These are phyloP conservation scores for Sialis fuliginosa DNA, from an alignment of 2,888 invertebrate genomes.

Conservation along the genomic window DNA sequence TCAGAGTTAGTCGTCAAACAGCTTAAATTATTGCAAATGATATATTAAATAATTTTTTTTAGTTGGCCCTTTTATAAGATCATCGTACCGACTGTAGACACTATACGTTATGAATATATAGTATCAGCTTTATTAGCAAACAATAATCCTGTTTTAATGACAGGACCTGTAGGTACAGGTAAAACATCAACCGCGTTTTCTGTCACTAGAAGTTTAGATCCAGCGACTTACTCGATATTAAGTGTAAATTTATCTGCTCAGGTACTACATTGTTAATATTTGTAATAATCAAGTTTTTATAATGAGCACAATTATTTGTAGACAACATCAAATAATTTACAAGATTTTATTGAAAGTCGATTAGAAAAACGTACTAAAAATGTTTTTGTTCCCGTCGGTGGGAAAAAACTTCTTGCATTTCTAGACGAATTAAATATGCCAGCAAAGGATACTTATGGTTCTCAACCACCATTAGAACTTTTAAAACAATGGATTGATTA, in stretches of 20 bases:
- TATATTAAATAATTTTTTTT: constrained; percentile 10
- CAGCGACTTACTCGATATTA: constrained; percentile 39
- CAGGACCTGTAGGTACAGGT: constrained; percentile 76
- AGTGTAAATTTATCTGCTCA: constrained; percentile 78
- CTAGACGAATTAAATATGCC: constrained; percentile 93
- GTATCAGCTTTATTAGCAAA: constrained; percentile 43
- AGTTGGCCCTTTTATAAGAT: constrained; percentile 69
- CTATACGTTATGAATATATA: constrained; percentile 63
- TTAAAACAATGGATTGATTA: constrained; percentile 76
- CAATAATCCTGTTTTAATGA: constrained; percentile 55
- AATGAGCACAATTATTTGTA: constrained; percentile 17
- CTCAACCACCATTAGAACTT: constrained; percentile 76
- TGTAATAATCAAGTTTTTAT: not conserved
- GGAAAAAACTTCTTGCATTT: constrained; percentile 70
- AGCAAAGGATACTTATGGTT: constrained; percentile 71
- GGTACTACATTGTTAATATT: constrained; percentile 18
- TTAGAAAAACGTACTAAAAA: constrained; percentile 79
- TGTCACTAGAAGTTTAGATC: constrained; percentile 40
- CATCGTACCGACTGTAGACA: constrained; percentile 75
- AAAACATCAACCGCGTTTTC: constrained; percentile 65
- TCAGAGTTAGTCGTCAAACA: constrained; percentile 29
- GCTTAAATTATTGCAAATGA: not conserved
- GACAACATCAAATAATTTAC: constrained; percentile 69
- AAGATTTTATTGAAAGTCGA: constrained; percentile 71
- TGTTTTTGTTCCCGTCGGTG: constrained; percentile 60